phyloP scores from a whole-genome alignment of 2,797 vertebrate genomes.

The Geotrypetes seraphini region DNA sequence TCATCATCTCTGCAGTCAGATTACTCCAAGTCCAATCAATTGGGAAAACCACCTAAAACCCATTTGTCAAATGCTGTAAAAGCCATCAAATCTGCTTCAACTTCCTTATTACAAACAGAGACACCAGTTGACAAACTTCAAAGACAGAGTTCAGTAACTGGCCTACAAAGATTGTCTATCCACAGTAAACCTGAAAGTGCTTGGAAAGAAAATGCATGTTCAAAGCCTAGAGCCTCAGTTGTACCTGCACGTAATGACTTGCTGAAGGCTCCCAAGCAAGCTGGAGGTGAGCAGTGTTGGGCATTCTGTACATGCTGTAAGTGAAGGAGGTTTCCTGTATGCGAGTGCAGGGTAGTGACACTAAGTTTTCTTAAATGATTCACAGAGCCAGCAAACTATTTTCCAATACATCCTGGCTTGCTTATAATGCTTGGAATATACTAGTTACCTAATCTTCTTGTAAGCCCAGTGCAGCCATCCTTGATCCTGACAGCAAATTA shows the following conservation, averaged over 20 bases:
- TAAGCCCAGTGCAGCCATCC: too few relatives aligned
- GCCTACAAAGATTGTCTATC: constrained; percentile 12
- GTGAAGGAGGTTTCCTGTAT: too few relatives aligned
- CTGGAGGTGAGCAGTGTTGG: too few relatives aligned
- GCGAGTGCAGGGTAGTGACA: too few relatives aligned
- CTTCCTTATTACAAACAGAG: constrained; percentile 3
- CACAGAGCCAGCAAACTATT: too few relatives aligned
- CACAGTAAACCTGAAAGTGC: constrained; percentile 20
- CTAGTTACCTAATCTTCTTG: too few relatives aligned
- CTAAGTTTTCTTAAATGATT: too few relatives aligned
- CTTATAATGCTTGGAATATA: too few relatives aligned
- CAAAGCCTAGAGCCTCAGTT: constrained; percentile 35
- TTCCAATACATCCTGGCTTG: too few relatives aligned
- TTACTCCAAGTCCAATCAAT: constrained; percentile 9
- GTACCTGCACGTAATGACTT: constrained; percentile 28
- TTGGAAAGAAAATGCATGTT: constrained; percentile 23
- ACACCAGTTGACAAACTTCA: constrained; percentile 32
- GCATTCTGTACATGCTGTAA: too few relatives aligned
- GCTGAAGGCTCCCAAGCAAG: constrained; percentile 18
- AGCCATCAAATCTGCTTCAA: background rate
- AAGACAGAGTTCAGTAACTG: constrained; percentile 19
- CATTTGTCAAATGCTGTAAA: constrained; percentile 21
- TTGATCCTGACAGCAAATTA: too few relatives aligned
- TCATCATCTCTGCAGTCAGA: constrained; percentile 31
- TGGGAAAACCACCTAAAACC: constrained; percentile 14